Percentiles rank a stretch among this genome's conserved stretches.
Conservation (phyloP, 2,797 vertebrate genomes). For the Leptatherina wallacei region DNA sequence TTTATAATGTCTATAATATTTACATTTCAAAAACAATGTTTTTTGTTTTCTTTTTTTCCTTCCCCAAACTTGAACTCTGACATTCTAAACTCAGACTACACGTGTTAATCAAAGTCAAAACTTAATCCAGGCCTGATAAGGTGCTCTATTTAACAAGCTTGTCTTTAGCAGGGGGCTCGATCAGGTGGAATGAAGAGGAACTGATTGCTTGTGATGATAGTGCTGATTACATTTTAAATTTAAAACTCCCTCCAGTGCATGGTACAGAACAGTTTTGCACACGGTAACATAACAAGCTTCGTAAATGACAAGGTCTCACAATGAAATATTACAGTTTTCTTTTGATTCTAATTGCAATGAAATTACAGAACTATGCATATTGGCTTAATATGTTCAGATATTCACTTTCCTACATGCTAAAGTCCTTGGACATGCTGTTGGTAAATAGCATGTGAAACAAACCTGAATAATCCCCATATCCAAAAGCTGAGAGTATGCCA, state of each 20-base stretch:
- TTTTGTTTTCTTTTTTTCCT: not conserved
- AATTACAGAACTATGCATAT: not conserved
- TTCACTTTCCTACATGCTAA: conserved; percentile 12
- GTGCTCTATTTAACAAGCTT: conserved; percentile 69
- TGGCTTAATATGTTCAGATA: not conserved
- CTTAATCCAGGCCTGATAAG: conserved; percentile 81
- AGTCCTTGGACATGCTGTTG: not conserved
- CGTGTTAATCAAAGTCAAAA: conserved; percentile 81
- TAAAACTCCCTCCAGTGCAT: conserved; percentile 73
- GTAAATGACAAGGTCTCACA: conserved; percentile 55
- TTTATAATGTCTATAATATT: conserved; percentile 15
- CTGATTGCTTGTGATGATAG: conserved; percentile 84
- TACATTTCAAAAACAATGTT: conserved; percentile 30
- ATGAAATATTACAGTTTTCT: not conserved
- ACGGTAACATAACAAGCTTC: conserved; percentile 61
- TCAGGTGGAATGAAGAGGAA: conserved; percentile 81
- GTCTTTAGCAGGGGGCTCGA: conserved; percentile 71
- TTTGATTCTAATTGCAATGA: conserved; percentile 5
- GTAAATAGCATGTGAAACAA: conserved; percentile 21
- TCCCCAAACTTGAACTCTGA: conserved; percentile 66
- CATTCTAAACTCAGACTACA: conserved; percentile 68
- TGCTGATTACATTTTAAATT: conserved; percentile 87
- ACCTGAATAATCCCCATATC: conserved; percentile 19
- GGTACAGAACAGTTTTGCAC: conserved; percentile 53
- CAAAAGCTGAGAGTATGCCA: conserved; percentile 24